Conservation (phyloP, 2,888 invertebrate genomes). For the Micoletzkya japonica region DNA sequence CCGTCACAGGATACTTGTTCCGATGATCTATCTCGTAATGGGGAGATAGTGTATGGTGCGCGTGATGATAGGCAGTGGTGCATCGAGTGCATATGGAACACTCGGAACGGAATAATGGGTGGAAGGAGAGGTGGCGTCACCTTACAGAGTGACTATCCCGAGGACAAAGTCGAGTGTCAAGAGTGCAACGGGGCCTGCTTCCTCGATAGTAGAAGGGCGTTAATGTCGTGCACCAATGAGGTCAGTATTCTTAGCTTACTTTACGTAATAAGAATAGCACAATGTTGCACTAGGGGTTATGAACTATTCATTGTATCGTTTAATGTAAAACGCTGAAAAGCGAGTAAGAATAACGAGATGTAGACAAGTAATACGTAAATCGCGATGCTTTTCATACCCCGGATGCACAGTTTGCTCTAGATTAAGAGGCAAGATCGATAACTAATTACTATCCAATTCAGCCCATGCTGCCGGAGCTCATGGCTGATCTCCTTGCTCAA, state of each 20-base stretch:
- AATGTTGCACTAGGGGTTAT: background rate
- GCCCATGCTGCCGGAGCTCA: conserved; percentile 68
- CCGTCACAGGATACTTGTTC: too few species aligned
- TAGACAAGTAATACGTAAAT: too few species aligned
- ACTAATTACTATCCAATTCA: conserved; percentile 32
- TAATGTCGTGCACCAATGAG: conserved; percentile 28
- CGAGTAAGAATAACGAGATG: background rate
- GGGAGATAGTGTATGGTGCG: too few species aligned
- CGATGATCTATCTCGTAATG: too few species aligned
- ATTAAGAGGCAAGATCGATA: background rate
- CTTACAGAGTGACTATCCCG: background rate
- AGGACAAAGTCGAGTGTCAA: background rate
- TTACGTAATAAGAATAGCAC: background rate
- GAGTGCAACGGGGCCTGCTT: conserved; percentile 5
- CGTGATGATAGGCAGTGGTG: too few species aligned
- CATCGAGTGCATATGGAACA: background rate
- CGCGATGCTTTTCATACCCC: too few species aligned
- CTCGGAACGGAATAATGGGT: background rate
- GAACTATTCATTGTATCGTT: too few species aligned
- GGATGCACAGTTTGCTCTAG: background rate
- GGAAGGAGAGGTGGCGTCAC: too few species aligned
- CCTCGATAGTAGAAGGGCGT: conserved; percentile 7
- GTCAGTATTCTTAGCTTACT: background rate
- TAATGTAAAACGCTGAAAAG: background rate
- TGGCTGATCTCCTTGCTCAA: conserved; percentile 84